Base-by-base conservation (phyloP, 2,113 vertebrate species). In the Sigmodon hispidus region DNA sequence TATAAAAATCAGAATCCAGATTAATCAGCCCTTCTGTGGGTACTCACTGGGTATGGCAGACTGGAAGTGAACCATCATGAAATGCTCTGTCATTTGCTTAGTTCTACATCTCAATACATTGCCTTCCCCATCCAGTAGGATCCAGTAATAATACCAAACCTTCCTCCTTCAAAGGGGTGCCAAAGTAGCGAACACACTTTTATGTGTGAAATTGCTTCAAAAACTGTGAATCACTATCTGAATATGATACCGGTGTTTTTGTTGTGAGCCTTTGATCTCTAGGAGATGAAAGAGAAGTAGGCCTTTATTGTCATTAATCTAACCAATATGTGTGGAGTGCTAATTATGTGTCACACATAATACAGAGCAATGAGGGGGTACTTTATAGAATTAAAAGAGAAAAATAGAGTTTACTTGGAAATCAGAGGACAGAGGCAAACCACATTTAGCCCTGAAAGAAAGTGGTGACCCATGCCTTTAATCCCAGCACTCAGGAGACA, bases 1-100 rank as follows among this genome's bases (percentile, higher is more conserved):
- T 95, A 83, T 98, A 97, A 98, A 79, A 98, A 95, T 84, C 17
- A 13, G 96, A 95, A 98, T 97, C 96, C 94, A 96, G 96, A 92
- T 96, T 89, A 96, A 96, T 77, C 55, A 48, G 59, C 57, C 45
- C 45, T 81, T 72, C 59, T 22, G 22, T 0, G 8, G 67, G 90
- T 57, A 34, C 72, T 36, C 76, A 16, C 0, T 79, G 12, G 65
- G 22, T 9, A 13, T 61, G 94, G 79, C 45, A 16, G 69, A 19
- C 40, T 1, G 26, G 29, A 83, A 36, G 43, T 24, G 10, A 12
- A n/a, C 52, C 31, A 59, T 79, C 59, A 15, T 22, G 57, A 91
- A 70, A 40, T 11, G 69, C 26, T 75, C 48, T 50, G 43, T 36
- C 31, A 15, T 31, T 11, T 7, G 13, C 22, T 36, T 7, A 3